Evolutionary conservation across 2,888 invertebrate genomes (phyloP).

Genomic region (Camponotus fellah): DNA sequence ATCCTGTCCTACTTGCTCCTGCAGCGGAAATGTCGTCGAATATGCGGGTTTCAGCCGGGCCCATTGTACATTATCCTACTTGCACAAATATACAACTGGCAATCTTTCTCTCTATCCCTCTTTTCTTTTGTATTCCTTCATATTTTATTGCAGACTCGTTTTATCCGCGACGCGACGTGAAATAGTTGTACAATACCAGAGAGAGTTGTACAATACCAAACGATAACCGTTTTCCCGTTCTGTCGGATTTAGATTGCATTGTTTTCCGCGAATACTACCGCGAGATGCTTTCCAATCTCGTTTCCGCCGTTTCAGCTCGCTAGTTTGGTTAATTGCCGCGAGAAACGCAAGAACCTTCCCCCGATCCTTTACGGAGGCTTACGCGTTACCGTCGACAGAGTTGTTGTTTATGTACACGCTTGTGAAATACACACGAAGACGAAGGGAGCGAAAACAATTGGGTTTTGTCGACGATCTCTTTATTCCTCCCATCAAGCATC

Average conservation of each 20-base stretch:
- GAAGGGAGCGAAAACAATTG: background rate
- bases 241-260: background rate
- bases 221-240: background rate
- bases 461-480: background rate
- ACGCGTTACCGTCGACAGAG: background rate
- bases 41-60: slow-evolving; percentile 5
- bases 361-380: background rate
- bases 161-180: background rate
- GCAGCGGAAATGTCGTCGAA: slow-evolving; percentile 11
- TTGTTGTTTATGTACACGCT: background rate
- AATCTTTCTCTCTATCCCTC: background rate
- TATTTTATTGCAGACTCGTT: slow-evolving; percentile 2
- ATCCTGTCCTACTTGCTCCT: background rate
- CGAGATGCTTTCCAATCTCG: slow-evolving; percentile 15
- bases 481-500: slow-evolving; percentile 2
- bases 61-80: background rate
- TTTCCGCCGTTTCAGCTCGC: slow-evolving; percentile 2
- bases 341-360: background rate
- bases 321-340: slow-evolving; percentile 25
- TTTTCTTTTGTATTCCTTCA: background rate
- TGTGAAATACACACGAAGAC: too few relatives aligned
- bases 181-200: background rate
- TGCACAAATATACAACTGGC: background rate
- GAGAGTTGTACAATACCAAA: too few relatives aligned
- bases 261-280: background rate